phyloP scores from a whole-genome alignment of 2,113 vertebrate species.

The Heliornis fulica region DNA sequence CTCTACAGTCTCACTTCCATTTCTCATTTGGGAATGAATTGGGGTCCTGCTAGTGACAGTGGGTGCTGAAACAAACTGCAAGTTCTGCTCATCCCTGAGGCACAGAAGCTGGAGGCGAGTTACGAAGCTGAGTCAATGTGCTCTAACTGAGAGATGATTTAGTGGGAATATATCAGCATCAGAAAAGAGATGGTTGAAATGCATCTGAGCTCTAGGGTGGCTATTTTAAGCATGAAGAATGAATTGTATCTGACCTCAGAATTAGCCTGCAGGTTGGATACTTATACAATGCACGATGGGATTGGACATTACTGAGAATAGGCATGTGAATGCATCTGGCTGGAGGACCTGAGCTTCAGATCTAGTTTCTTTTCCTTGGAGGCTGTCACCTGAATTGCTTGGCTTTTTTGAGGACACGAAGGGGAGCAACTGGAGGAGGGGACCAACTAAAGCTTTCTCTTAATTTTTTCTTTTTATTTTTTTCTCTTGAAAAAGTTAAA shows the following conservation, averaged over 20 bases:
- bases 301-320: not conserved
- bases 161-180: not conserved
- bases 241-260: slow-evolving; percentile 17
- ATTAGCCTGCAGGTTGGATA: not conserved
- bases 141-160: not conserved
- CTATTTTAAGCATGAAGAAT: not conserved
- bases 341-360: not conserved
- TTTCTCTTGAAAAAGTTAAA: not conserved
- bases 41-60: not conserved
- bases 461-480: not conserved
- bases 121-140: not conserved
- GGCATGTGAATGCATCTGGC: not conserved
- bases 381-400: not conserved
- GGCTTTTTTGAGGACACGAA: not conserved
- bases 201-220: not conserved
- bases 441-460: not conserved
- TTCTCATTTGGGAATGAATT: not conserved
- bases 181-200: not conserved
- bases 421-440: not conserved
- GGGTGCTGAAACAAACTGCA: not conserved
- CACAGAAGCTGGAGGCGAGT: not conserved
- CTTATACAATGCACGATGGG: not conserved
- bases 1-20: not conserved
- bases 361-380: not conserved
- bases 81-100: not conserved